Base-by-base conservation (phyloP, 2,888 invertebrate genomes). In the Torymus aiolomorphi region DNA sequence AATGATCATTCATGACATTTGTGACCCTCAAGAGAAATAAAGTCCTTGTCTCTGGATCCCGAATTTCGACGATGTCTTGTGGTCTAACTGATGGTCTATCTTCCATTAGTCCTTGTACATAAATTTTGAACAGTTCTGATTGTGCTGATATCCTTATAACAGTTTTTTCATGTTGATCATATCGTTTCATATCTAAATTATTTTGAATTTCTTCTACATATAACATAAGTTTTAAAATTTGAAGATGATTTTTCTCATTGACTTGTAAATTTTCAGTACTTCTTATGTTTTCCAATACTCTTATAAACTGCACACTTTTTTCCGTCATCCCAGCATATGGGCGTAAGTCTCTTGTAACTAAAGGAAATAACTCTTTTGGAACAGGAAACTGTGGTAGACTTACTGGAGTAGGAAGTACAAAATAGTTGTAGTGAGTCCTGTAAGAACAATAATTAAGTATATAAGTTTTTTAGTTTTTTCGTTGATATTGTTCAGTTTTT, bases 191-290 rank as follows among this genome's bases (percentile, higher is more conserved):
- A 51, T 78, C 67, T n/a, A 72, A 31, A 62, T 71, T 62, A 70
- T 75, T 71, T 71, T 78, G 67, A 20, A 78, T 78, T 71, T 78
- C 75, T 72, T 81, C 80, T 20, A 81, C n/a, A 62, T 78, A 78
- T 14, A 81, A 24, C 75, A 81, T 67, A 12, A 81, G 56, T 66
- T 78, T 66, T 8, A 81, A 72, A 65, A 75, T 66, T 52, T 78
- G 13, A 14, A 80, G 52, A 63, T 76, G 61, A 59, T 76, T 80
- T 0, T 12, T 63, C 24, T 76, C 76, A 16, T 52, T 54, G 2
- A 71, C 16, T 42, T 56, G 16, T 1, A 76, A 62, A 16, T 12
- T 42, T 49, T 49, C 49, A 49, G 11, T 8, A 69, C n/a, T 56
- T 18, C 61, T 74, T 24, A 80, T 54, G 59, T 54, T 24, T 18